Evolutionary conservation across 2,797 vertebrate species (phyloP), one percentile per base, ranked within the genome.

Genomic region (Peromyscus aztecus): DNA sequence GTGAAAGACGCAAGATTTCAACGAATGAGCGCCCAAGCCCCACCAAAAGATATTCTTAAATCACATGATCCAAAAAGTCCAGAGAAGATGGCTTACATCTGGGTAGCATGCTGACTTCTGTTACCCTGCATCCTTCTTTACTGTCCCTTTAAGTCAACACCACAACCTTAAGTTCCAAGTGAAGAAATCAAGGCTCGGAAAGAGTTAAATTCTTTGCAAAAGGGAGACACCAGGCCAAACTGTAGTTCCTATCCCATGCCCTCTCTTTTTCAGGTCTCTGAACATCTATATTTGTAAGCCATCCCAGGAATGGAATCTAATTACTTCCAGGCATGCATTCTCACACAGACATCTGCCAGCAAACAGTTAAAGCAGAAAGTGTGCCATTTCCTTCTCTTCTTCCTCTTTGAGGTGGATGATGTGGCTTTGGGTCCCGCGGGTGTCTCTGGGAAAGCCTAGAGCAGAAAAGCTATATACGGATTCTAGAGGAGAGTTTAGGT

Each of bases 381-480:
- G 65, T 75, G 16, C 46, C 40, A 29, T 84, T 90, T 88, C 52
- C 52, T 92, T 40, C n/a, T 63, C 29, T 34, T 31, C 13, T 63
- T 82, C 55, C 29, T 59, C 57, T 31, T 61, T 52, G 34, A 55
- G 37, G 4, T 16, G 21, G 77, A 81, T 2, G 21, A 27, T 31
- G 69, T 21, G 52, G 37, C 37, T 76, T 84, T 71, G n/a, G 21
- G 78, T 55, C 63, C 0, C 0, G 0, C 46, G 29, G 81, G 55
- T 90, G 34, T 65, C 92, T 77, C 89, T 71, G 40, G 81, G 76
- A 95, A 91, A 90, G 84, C 65, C 6, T 71, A 73, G 11, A 63
- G 75, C 63, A 69, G 93, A 83, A 63, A 85, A 92, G 77, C 67
- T 34, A 13, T 82, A 65, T 52, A 6, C 4, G 6, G 0, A 4